Evolutionary conservation across 1,140 invertebrate species (phyloP).

Genomic region (Drosophila tsacasi): DNA sequence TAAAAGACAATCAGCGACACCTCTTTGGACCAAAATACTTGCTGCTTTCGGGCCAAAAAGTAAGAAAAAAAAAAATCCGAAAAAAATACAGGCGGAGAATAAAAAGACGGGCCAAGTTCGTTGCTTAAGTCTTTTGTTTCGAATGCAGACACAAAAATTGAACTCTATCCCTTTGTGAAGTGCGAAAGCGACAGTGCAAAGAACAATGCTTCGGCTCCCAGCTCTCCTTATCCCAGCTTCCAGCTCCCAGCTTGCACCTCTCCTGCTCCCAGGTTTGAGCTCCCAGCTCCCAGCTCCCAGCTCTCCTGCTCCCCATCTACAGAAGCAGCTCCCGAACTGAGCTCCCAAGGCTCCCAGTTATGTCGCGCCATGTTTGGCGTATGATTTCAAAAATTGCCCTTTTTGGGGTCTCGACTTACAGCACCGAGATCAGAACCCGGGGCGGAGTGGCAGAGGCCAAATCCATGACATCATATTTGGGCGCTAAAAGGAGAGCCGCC

Average conservation of each 20-base stretch:
- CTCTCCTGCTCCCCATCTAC: conserved; percentile 7
- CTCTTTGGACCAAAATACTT: conserved; percentile 84
- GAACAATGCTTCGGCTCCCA: conserved; percentile 70
- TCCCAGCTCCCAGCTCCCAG: conserved; percentile 12
- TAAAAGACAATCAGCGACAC: conserved; percentile 85
- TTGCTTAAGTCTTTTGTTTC: conserved; percentile 84
- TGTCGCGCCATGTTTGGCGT: conserved; percentile 82
- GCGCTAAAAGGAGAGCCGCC: conserved; percentile 82
- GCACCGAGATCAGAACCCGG: conserved; percentile 4
- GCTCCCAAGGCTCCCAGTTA: conserved; percentile 64
- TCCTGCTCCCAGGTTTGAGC: conserved; percentile 2
- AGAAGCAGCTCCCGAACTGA: conserved; percentile 25
- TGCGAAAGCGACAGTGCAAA: conserved; percentile 83
- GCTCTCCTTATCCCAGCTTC: conserved; percentile 9
- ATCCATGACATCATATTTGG: conserved; percentile 84
- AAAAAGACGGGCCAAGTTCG: conserved; percentile 64
- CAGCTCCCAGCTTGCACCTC: conserved; percentile 3
- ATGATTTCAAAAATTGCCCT: conserved; percentile 84
- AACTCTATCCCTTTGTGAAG: conserved; percentile 83
- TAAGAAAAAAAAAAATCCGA: neutral
- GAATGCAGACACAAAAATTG: conserved; percentile 77
- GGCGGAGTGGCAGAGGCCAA: conserved; percentile 20
- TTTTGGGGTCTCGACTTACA: conserved; percentile 84
- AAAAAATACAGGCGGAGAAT: conserved; percentile 22
- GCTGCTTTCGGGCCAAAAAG: conserved; percentile 37